A percentile compares a stretch with the other conserved stretches of the same genome.
phyloP scores from a whole-genome alignment of 2,888 invertebrate species.

The Sarcophaga caerulescens region DNA sequence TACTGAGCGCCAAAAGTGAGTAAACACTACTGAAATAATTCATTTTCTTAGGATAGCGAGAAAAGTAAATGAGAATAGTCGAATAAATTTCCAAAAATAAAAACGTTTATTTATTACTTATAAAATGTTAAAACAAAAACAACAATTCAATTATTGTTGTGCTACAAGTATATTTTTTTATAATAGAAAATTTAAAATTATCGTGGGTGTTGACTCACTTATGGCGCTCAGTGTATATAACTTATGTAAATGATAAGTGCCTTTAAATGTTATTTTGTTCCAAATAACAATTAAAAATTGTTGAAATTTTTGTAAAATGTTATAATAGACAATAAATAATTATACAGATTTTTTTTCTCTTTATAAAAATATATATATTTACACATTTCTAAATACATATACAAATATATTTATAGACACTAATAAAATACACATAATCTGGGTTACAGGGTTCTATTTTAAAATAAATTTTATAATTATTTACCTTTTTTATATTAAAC shows the following conservation, averaged over 20 bases:
- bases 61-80: too few species aligned
- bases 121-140: too few species aligned
- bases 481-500: slow-evolving; percentile 51
- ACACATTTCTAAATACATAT: slow-evolving; percentile 22
- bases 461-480: slow-evolving; percentile 42
- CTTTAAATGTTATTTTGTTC: slow-evolving; percentile 56
- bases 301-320: slow-evolving; percentile 61
- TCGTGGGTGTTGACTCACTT: too few species aligned
- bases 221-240: not conserved
- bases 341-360: slow-evolving; percentile 25
- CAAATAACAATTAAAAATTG: slow-evolving; percentile 61
- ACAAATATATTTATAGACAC: slow-evolving; percentile 32
- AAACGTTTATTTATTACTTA: too few species aligned
- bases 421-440: slow-evolving; percentile 50
- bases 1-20: too few species aligned
- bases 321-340: slow-evolving; percentile 62
- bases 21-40: too few species aligned
- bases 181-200: too few species aligned
- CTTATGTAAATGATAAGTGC: slow-evolving; percentile 65
- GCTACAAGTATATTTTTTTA: too few species aligned
- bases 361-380: slow-evolving; percentile 36
- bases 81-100: too few species aligned
- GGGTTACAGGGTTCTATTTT: slow-evolving; percentile 68
- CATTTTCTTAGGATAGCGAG: too few species aligned
- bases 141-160: too few species aligned